Conservation (phyloP, 1,140 invertebrate species). For the Drosophila melanogaster region DNA sequence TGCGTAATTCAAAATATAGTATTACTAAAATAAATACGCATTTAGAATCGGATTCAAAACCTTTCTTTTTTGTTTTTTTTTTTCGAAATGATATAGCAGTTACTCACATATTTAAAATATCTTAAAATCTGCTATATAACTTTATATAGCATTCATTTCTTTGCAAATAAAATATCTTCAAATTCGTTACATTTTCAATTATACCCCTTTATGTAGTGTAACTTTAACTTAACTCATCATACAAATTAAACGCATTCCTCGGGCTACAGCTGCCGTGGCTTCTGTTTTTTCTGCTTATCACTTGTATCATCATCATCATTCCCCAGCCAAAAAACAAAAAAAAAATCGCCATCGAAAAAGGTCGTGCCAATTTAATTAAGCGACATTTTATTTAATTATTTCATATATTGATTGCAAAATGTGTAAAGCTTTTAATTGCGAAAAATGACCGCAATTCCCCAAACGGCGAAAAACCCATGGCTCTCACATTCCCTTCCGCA, state of each 20-base stretch:
- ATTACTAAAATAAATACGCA: too few species aligned
- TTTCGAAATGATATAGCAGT: too few species aligned
- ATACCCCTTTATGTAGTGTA: slow-evolving; percentile 28
- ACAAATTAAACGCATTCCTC: slow-evolving; percentile 75
- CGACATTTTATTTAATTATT: slow-evolving; percentile 79
- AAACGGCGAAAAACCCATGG: slow-evolving; percentile 15
- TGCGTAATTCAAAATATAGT: too few species aligned
- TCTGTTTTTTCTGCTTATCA: slow-evolving; percentile 61
- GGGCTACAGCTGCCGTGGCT: slow-evolving; percentile 32
- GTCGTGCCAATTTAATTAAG: slow-evolving; percentile 81
- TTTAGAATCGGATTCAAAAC: too few species aligned
- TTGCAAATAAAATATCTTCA: too few species aligned
- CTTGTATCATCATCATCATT: slow-evolving; percentile 55
- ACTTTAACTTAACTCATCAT: slow-evolving; percentile 47
- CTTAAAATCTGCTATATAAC: too few species aligned
- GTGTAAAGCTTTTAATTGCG: slow-evolving; percentile 78
- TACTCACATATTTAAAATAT: neutral
- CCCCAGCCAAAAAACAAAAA: slow-evolving; percentile 36
- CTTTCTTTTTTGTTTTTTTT: too few species aligned
- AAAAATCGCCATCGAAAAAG: slow-evolving; percentile 50
- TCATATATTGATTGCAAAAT: slow-evolving; percentile 71
- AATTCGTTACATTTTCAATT: too few species aligned
- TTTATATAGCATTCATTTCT: too few species aligned
- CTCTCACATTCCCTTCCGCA: neutral
- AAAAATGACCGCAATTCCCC: slow-evolving; percentile 44